Conservation (phyloP, 2,797 vertebrate species). For the Alca torda region DNA sequence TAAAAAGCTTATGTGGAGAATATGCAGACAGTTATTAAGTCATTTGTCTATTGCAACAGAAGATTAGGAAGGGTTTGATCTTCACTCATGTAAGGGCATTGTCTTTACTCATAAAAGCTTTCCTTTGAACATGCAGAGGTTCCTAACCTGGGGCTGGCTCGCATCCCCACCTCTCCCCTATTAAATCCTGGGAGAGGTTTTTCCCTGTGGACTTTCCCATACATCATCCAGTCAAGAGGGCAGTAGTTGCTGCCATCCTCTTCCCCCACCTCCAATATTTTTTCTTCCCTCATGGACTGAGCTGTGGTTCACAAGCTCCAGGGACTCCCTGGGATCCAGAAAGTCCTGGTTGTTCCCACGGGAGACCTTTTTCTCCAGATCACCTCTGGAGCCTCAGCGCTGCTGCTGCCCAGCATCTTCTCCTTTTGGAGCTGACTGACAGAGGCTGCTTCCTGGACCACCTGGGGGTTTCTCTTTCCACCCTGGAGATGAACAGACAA, state of each 20-base stretch:
- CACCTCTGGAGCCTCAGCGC: background rate
- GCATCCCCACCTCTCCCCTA: background rate
- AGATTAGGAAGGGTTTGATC: constrained; percentile 70
- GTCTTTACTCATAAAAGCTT: constrained; percentile 37
- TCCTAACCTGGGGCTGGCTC: background rate
- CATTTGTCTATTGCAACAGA: constrained; percentile 28
- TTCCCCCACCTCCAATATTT: background rate
- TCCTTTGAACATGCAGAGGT: constrained; percentile 36
- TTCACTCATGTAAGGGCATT: background rate
- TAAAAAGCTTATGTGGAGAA: background rate
- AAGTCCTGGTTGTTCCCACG: background rate
- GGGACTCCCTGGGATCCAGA: background rate
- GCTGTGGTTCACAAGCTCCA: background rate
- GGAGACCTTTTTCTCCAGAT: background rate
- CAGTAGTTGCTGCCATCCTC: background rate
- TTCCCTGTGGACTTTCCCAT: background rate
- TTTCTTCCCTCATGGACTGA: background rate
- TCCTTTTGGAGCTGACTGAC: background rate
- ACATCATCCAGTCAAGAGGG: background rate
- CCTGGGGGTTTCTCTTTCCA: background rate
- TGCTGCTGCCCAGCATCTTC: background rate
- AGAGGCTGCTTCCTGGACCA: background rate
- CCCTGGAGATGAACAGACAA: background rate
- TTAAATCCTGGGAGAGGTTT: background rate
- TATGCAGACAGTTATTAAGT: constrained; percentile 15